These are phyloP conservation scores for Mythimna loreyi DNA, from an alignment of 2,888 invertebrate species.

Conservation along the genomic window DNA sequence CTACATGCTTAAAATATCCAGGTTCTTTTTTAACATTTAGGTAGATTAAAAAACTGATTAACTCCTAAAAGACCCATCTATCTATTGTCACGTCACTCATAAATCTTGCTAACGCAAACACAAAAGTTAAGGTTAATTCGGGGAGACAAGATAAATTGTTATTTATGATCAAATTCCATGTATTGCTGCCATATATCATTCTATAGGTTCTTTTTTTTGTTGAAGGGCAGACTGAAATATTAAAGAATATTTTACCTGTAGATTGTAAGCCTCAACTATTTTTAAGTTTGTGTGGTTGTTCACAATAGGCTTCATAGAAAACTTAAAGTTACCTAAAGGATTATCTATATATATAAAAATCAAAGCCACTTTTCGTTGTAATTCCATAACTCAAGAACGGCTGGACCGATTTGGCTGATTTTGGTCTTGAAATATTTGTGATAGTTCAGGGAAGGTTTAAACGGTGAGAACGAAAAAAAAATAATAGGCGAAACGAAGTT, in stretches of 20 bases:
- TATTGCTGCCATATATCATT: constrained; percentile 32
- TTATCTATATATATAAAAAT: too few relatives aligned
- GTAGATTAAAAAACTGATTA: constrained; percentile 39
- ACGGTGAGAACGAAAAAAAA: too few relatives aligned
- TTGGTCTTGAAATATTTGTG: too few relatives aligned
- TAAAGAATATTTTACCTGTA: neutral
- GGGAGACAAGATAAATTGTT: constrained; percentile 46
- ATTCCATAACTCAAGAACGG: too few relatives aligned
- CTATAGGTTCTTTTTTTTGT: constrained; percentile 10
- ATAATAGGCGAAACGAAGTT: too few relatives aligned
- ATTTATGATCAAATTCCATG: constrained; percentile 52
- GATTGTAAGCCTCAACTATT: too few relatives aligned
- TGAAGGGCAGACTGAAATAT: neutral
- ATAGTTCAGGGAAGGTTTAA: too few relatives aligned
- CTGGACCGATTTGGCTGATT: too few relatives aligned
- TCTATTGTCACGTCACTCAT: constrained; percentile 28
- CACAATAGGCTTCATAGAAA: too few relatives aligned
- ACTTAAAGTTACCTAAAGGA: too few relatives aligned
- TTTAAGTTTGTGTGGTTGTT: too few relatives aligned
- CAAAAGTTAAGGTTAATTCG: constrained; percentile 38
- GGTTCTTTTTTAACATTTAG: neutral
- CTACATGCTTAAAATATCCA: neutral
- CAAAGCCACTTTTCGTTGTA: too few relatives aligned
- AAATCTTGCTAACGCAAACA: constrained; percentile 35
- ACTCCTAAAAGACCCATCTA: constrained; percentile 14